These are phyloP conservation scores for Drosophila trichaetosa DNA, from an alignment of 2,888 invertebrate species.

Conservation along the genomic window DNA sequence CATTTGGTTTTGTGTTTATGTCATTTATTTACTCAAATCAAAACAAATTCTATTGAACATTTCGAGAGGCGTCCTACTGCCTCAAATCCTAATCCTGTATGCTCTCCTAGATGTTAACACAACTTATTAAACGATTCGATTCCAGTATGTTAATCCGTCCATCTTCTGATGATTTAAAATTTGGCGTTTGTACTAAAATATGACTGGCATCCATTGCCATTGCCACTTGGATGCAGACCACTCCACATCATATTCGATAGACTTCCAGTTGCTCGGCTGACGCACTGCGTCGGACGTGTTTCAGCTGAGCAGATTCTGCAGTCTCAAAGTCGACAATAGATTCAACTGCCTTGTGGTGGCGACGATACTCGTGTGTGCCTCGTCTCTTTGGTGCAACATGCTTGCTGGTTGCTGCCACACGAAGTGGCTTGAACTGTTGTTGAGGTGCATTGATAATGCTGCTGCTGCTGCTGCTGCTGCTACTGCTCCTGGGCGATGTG, in stretches of 20 bases:
- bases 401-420: neutral
- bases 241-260: conserved; percentile 88
- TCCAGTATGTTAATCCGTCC: conserved; percentile 85
- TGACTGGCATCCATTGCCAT: too few relatives aligned
- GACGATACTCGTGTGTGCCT: conserved; percentile 34
- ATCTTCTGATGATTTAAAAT: conserved; percentile 86
- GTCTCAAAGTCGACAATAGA: conserved; percentile 17
- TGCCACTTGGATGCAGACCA: conserved; percentile 86
- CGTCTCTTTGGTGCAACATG: conserved; percentile 12
- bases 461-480: neutral
- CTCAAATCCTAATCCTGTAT: neutral
- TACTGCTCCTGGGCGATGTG: neutral
- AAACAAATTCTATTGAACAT: neutral
- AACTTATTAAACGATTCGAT: conserved; percentile 17
- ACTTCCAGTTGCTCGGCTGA: conserved; percentile 79
- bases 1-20: neutral
- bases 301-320: conserved; percentile 55
- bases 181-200: neutral
- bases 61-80: neutral
- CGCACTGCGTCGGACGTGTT: conserved; percentile 64
- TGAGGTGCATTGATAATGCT: neutral
- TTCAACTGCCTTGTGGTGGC: conserved; percentile 43
- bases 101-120: neutral
- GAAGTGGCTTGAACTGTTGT: conserved; percentile 24
- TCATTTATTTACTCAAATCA: conserved; percentile 19